These are phyloP conservation scores for Pavo muticus DNA, from an alignment of 2,113 vertebrate species.

Conservation along the genomic window DNA sequence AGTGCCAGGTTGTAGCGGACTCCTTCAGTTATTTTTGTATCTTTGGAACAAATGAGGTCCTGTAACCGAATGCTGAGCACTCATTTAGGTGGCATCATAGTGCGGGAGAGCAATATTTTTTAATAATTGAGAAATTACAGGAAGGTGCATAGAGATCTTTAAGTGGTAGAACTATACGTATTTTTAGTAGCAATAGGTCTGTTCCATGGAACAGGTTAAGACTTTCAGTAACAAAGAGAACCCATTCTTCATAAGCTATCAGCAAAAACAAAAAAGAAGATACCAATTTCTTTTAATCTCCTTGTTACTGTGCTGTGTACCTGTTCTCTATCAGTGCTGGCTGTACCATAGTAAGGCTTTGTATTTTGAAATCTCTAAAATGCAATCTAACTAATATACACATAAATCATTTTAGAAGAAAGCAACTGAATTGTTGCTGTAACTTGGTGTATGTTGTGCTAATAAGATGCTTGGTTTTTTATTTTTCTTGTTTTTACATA, in stretches of 20 bases:
- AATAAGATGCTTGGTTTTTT: background rate
- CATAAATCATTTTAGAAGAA: background rate
- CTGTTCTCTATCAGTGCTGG: background rate
- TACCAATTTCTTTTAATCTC: background rate
- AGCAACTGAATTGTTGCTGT: background rate
- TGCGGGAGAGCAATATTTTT: background rate
- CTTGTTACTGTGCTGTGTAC: background rate
- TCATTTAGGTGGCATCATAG: background rate
- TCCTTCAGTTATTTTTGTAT: background rate
- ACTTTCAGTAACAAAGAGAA: background rate
- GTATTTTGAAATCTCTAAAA: background rate
- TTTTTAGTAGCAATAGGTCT: background rate
- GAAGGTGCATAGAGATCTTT: background rate
- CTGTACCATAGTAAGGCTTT: background rate
- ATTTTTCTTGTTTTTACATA: background rate
- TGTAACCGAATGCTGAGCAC: background rate
- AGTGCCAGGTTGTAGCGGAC: background rate
- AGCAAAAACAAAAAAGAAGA: background rate
- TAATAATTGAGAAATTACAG: background rate
- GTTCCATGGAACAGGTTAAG: background rate
- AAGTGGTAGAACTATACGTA: background rate
- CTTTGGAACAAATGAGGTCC: background rate
- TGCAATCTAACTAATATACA: background rate
- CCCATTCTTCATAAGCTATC: background rate
- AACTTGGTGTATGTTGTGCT: background rate